phyloP scores from a whole-genome alignment of 64 coral and sea anemone species.

The Trachythela sp. region DNA sequence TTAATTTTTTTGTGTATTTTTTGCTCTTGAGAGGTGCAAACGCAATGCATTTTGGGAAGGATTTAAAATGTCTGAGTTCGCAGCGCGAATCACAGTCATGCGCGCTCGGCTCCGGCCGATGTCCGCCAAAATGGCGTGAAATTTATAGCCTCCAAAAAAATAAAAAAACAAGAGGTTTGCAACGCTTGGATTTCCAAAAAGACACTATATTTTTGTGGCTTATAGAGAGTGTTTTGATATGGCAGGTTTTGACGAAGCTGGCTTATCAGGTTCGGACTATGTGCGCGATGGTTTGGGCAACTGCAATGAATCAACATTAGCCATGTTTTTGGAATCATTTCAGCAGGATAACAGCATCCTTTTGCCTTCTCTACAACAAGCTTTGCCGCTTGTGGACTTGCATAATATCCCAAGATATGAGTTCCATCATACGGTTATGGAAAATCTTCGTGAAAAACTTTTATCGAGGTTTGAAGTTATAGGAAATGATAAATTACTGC shows the following conservation, averaged over 20 bases:
- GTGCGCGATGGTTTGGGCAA: conserved; percentile 60
- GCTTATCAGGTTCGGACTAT: conserved; percentile 85
- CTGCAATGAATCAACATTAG: conserved; percentile 57
- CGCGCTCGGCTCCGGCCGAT: conserved; percentile 99
- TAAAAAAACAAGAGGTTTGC: conserved; percentile 4
- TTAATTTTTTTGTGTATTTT: background rate
- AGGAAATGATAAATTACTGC: conserved; percentile 58
- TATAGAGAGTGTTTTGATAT: conserved; percentile 39
- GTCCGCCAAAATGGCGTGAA: conserved; percentile 99
- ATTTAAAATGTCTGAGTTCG: conserved; percentile 95
- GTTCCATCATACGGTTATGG: conserved; percentile 89
- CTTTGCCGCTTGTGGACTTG: conserved; percentile 88
- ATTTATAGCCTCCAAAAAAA: conserved; percentile 36
- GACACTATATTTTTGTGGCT: conserved; percentile 19
- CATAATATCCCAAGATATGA: conserved; percentile 78
- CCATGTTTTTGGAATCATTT: conserved; percentile 77
- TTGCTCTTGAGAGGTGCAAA: background rate
- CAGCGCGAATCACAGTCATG: conserved; percentile 59
- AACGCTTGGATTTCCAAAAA: background rate
- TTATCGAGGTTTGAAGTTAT: conserved; percentile 70
- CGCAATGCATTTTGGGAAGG: conserved; percentile 51
- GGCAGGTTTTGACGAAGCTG: conserved; percentile 97
- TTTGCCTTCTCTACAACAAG: conserved; percentile 85
- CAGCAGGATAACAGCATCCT: conserved; percentile 95
- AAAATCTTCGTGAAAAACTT: conserved; percentile 79